Evolutionary conservation across 2,888 invertebrate species (phyloP), one percentile per base, ranked within the genome.

Genomic region (Stenichneumon culpator): DNA sequence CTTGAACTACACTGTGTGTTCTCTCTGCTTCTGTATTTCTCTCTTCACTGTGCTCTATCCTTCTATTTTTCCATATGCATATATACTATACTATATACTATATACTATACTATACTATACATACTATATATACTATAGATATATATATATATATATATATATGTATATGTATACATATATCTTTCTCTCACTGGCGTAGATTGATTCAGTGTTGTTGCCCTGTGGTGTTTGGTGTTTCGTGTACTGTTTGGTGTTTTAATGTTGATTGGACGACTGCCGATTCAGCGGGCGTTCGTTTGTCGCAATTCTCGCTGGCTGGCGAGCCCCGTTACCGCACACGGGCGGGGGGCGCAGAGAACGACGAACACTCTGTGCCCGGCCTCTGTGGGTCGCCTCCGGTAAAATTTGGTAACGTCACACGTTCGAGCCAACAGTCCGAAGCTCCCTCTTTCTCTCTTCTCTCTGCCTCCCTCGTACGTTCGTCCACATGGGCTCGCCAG

Each of bases 251-350:
- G 90, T 92, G 92, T 93, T 93, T 93, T 93, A 91, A 93, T 93
- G 93, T 93, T 93, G 92, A 93, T 93, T 93, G 93, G 92, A 93
- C 92, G 90, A 92, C 92, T 93, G 93, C 91, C 92, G 93, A 93
- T 93, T 92, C 92, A 92, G 92, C 92, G 88, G 89, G 89, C 89
- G 92, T 92, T 93, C 91, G 91, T 92, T 93, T 93, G 90, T 90
- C 87, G 86, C 90, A 88, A 93, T 92, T 92, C 90, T 93, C 82
- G 85, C 86, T 79, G 84, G 80, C 84, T 83, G 82, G 63, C 68
- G 44, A 67, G 44, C 63, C 69, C 69, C 67, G 72, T 32, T 47
- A 68, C 67, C 60, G 25, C 57, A 57, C 57, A 25, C 67, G 82
- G 60, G 22, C 65, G 82, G 67, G 75, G 67, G 60, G 60, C 72